phyloP scores from a whole-genome alignment of 2,888 invertebrate species.

The Taenaris catops region DNA sequence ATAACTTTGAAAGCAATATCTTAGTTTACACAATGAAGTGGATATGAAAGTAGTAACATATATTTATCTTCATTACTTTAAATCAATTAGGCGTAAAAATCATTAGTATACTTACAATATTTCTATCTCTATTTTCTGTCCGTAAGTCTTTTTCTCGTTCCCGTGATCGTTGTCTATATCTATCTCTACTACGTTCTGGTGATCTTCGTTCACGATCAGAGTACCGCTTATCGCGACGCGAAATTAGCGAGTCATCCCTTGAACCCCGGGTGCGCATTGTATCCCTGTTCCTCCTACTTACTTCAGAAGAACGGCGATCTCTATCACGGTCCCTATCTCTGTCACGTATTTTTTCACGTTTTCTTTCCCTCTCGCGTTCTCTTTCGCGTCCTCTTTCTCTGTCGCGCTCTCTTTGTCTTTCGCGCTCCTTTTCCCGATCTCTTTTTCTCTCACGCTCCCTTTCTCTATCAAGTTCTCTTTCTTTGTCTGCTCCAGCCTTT shows the following conservation, averaged over 20 bases:
- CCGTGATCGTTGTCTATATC: conserved; percentile 44
- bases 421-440: conserved; percentile 47
- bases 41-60: too few species aligned
- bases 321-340: conserved; percentile 21
- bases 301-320: conserved; percentile 25
- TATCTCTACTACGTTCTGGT: conserved; percentile 36
- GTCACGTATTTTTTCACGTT: conserved; percentile 27
- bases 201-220: conserved; percentile 42
- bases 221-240: conserved; percentile 30
- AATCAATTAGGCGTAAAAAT: too few species aligned
- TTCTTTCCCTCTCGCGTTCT: conserved; percentile 25
- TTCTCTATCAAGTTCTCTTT: conserved; percentile 35
- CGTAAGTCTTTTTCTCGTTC: conserved; percentile 45
- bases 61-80: too few species aligned
- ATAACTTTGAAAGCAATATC: too few species aligned
- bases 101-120: conserved; percentile 41
- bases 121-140: conserved; percentile 38
- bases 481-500: conserved; percentile 39
- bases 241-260: conserved; percentile 31
- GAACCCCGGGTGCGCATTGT: conserved; percentile 28
- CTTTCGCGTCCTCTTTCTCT: conserved; percentile 29
- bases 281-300: conserved; percentile 31
- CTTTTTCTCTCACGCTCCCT: conserved; percentile 44
- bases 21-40: too few species aligned
- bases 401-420: conserved; percentile 48